These are phyloP conservation scores for Triplophysa dalaica DNA, from an alignment of 2,113 vertebrate species.

Conservation along the genomic window DNA sequence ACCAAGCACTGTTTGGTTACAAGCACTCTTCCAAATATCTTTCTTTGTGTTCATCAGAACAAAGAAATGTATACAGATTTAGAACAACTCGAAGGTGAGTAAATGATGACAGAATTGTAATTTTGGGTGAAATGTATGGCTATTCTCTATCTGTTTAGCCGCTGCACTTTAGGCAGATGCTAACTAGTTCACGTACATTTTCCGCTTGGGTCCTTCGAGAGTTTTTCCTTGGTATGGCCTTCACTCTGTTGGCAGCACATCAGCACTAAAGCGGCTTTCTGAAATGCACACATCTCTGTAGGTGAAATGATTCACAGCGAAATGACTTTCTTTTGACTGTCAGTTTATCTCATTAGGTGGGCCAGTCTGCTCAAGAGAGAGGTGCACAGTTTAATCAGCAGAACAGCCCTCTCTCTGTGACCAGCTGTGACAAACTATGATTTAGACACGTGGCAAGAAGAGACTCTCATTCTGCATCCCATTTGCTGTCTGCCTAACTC, in stretches of 20 bases:
- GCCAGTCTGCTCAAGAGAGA: slow-evolving; percentile 21
- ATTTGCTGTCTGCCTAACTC: slow-evolving; percentile 16
- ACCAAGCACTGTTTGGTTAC: too few species aligned
- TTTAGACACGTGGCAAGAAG: slow-evolving; percentile 33
- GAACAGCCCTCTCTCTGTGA: slow-evolving; percentile 37
- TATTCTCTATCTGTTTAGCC: not conserved
- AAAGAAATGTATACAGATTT: too few species aligned
- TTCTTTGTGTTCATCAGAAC: too few species aligned
- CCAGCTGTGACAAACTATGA: slow-evolving; percentile 31
- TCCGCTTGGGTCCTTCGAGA: not conserved
- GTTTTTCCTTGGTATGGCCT: slow-evolving; percentile 1
- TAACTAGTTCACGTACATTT: not conserved
- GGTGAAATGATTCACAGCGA: slow-evolving; percentile 34
- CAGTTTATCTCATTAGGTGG: slow-evolving; percentile 40
- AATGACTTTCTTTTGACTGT: slow-evolving; percentile 36
- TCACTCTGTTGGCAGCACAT: slow-evolving; percentile 31
- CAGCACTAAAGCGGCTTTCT: slow-evolving; percentile 31
- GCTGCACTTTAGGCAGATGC: not conserved
- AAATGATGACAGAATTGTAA: too few species aligned
- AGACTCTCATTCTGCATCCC: slow-evolving; percentile 21
- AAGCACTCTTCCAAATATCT: too few species aligned
- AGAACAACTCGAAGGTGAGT: too few species aligned
- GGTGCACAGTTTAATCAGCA: slow-evolving; percentile 26
- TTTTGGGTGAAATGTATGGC: too few species aligned
- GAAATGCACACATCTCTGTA: slow-evolving; percentile 32